These are phyloP conservation scores for Apotomis capreana DNA, from an alignment of 2,888 invertebrate genomes.

Conservation along the genomic window DNA sequence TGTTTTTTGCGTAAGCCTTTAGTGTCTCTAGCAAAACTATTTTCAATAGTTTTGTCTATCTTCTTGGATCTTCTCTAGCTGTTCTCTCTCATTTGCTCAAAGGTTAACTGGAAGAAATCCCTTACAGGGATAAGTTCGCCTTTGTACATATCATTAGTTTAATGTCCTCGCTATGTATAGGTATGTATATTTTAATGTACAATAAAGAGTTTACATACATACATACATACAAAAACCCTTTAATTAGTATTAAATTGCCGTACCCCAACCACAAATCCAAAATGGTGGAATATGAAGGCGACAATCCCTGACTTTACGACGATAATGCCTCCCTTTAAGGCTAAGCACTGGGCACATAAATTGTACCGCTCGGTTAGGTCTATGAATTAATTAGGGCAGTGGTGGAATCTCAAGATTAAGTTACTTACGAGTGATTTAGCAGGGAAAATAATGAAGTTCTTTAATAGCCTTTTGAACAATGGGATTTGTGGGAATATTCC, in stretches of 20 bases:
- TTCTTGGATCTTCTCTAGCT: too few relatives aligned
- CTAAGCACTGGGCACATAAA: conserved; percentile 35
- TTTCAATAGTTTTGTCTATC: too few relatives aligned
- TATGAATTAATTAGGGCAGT: conserved; percentile 39
- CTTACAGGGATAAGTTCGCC: too few relatives aligned
- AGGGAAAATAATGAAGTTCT: conserved; percentile 33
- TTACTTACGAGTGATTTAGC: conserved; percentile 33
- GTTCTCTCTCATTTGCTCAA: too few relatives aligned
- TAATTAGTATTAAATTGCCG: neutral
- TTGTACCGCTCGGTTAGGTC: conserved; percentile 33
- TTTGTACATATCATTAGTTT: too few relatives aligned
- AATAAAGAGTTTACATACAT: too few relatives aligned
- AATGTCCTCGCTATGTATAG: too few relatives aligned
- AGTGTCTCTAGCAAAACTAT: too few relatives aligned
- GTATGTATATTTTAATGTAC: too few relatives aligned
- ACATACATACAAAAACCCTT: neutral
- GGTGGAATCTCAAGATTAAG: conserved; percentile 39
- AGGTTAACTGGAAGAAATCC: too few relatives aligned
- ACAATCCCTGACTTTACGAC: conserved; percentile 30
- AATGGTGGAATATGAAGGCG: conserved; percentile 24
- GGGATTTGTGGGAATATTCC: neutral
- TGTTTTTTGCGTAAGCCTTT: too few relatives aligned
- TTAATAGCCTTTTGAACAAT: conserved; percentile 28
- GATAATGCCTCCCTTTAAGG: conserved; percentile 33
- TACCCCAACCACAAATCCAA: conserved; percentile 13